Evolutionary conservation across 92 coral and sea anemone species (phyloP).

Genomic region (Anthopleura xanthogrammica): DNA sequence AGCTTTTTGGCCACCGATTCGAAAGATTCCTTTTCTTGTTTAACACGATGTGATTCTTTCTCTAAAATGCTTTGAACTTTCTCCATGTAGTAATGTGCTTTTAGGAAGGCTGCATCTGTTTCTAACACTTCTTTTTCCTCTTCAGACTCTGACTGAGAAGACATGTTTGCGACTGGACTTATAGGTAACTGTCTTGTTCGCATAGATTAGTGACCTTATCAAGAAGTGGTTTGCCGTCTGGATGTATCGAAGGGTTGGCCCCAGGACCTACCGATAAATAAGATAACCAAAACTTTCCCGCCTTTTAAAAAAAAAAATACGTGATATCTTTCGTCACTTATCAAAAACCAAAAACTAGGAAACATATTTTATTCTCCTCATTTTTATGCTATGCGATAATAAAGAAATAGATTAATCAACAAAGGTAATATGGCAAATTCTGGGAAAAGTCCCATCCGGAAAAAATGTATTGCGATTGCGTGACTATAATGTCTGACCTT

Average conservation of each 20-base stretch:
- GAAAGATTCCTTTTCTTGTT: conserved; percentile 48
- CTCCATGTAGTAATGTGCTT: conserved; percentile 9
- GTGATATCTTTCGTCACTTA: too few relatives aligned
- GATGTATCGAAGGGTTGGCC: too few relatives aligned
- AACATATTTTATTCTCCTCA: too few relatives aligned
- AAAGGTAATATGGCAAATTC: not conserved
- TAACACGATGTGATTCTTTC: conserved; percentile 23
- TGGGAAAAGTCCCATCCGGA: not conserved
- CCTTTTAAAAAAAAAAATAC: not conserved
- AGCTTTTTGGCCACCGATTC: conserved; percentile 65
- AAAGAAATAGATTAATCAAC: too few relatives aligned
- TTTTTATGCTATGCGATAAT: too few relatives aligned
- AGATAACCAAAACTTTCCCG: not conserved
- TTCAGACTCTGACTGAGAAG: not conserved
- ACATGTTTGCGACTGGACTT: too few relatives aligned
- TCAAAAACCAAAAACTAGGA: too few relatives aligned
- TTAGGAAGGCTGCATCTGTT: not conserved
- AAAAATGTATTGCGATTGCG: conserved; percentile 1
- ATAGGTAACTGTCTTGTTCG: too few relatives aligned
- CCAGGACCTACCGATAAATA: too few relatives aligned
- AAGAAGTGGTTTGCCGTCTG: too few relatives aligned
- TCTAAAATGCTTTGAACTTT: conserved; percentile 30
- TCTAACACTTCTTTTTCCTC: not conserved
- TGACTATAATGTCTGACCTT: conserved; percentile 6
- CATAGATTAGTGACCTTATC: too few relatives aligned